A percentile compares a stretch with the other conserved stretches of the same genome.
These are phyloP conservation scores for Sebastolobus altivelis DNA, from an alignment of 2,797 vertebrate genomes.

Conservation along the genomic window DNA sequence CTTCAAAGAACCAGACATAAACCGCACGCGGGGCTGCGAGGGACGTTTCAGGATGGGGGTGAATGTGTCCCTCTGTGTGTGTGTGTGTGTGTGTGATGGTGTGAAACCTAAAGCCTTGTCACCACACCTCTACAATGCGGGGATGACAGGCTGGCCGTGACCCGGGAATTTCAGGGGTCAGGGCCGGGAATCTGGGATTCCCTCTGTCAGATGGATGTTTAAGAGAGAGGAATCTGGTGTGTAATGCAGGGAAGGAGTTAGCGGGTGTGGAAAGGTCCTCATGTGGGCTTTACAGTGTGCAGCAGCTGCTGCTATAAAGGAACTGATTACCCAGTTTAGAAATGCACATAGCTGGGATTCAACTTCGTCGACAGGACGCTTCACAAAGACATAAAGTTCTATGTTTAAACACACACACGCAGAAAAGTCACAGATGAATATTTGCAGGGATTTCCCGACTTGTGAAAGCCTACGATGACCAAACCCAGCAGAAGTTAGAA, in stretches of 20 bases:
- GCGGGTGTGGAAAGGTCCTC: conserved; percentile 54
- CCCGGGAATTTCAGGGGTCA: conserved; percentile 75
- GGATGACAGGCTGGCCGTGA: conserved; percentile 66
- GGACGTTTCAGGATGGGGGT: conserved; percentile 46
- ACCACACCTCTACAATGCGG: conserved; percentile 41
- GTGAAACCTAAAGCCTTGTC: conserved; percentile 74
- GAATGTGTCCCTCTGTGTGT: conserved; percentile 28
- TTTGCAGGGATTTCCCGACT: neutral
- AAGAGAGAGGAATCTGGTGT: conserved; percentile 60
- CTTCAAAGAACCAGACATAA: conserved; percentile 63
- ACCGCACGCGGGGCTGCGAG: conserved; percentile 33
- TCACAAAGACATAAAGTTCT: conserved; percentile 34
- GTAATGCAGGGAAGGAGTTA: conserved; percentile 68
- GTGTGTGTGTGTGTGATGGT: conserved; percentile 23
- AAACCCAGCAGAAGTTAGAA: conserved; percentile 1
- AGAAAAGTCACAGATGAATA: conserved; percentile 1
- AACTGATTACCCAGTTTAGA: conserved; percentile 71
- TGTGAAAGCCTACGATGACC: conserved; percentile 4
- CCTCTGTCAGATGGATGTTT: conserved; percentile 60
- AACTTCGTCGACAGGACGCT: conserved; percentile 62
- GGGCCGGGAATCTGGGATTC: conserved; percentile 69
- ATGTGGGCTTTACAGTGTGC: conserved; percentile 54
- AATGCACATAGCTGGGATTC: conserved; percentile 59
- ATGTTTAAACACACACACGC: conserved; percentile 1
- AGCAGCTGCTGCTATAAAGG: conserved; percentile 75